Conservation (phyloP, 2,113 vertebrate species). For the Stigmatopora nigra region DNA sequence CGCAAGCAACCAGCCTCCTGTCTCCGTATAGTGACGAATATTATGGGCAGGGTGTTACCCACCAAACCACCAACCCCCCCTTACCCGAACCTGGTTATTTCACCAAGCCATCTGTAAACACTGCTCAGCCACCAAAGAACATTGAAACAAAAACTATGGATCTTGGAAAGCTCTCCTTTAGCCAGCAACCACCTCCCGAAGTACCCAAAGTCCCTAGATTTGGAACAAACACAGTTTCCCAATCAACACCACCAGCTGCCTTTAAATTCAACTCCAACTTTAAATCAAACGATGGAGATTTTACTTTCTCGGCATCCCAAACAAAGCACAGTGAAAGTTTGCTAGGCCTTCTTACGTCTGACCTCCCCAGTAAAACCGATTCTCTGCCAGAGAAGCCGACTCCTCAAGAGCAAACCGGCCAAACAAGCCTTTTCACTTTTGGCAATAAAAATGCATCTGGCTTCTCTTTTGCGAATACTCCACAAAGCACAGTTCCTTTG, state of each 20-base stretch:
- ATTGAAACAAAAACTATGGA: conserved; percentile 76
- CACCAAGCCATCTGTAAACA: conserved; percentile 77
- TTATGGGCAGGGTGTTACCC: conserved; percentile 79
- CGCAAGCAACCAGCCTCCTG: conserved; percentile 78
- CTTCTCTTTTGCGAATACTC: conserved; percentile 69
- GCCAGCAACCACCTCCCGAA: conserved; percentile 72
- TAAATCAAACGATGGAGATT: conserved; percentile 94
- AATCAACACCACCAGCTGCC: conserved; percentile 71
- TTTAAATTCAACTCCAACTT: conserved; percentile 98
- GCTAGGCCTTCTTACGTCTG: conserved; percentile 84
- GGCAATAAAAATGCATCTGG: conserved; percentile 68
- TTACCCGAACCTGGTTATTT: conserved; percentile 95
- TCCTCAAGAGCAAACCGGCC: conserved; percentile 53
- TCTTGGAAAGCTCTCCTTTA: conserved; percentile 78
- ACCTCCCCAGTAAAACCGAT: conserved; percentile 77
- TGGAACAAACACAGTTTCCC: conserved; percentile 61
- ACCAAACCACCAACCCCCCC: conserved; percentile 79
- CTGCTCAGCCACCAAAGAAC: conserved; percentile 69
- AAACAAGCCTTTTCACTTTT: conserved; percentile 76
- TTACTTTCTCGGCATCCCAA: conserved; percentile 83
- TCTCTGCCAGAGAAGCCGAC: conserved; percentile 57
- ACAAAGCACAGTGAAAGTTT: conserved; percentile 81
- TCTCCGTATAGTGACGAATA: conserved; percentile 90
- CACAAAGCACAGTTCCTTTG: conserved; percentile 59
- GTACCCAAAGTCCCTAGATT: conserved; percentile 71